Percentiles rank a stretch among this genome's conserved stretches.
These are phyloP conservation scores for Cherax destructor DNA, from an alignment of 1,140 invertebrate genomes.

Conservation along the genomic window DNA sequence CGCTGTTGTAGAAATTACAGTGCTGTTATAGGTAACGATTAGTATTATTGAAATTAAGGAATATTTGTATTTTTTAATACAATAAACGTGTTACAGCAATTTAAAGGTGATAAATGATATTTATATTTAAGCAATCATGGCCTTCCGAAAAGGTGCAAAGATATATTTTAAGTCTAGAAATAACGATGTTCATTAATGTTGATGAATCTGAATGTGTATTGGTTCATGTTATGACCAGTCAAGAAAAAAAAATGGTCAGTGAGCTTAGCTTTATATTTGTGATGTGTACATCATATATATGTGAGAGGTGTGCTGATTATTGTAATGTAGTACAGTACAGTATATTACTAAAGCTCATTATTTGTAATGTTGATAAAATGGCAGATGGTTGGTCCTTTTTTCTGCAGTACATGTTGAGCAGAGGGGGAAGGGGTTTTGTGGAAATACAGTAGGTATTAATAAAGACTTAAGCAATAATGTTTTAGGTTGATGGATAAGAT, in stretches of 20 bases:
- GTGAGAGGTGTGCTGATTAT: background rate
- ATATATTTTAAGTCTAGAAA: background rate
- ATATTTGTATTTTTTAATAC: background rate
- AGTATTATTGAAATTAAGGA: background rate
- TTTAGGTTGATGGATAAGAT: background rate
- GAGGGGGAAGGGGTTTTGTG: background rate
- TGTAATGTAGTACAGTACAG: background rate
- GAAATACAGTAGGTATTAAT: background rate
- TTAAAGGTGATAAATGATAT: background rate
- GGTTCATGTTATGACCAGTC: background rate
- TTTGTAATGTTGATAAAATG: background rate
- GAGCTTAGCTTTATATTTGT: background rate
- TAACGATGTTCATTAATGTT: slow-evolving; percentile 3
- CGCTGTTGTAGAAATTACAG: background rate
- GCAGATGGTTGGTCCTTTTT: background rate
- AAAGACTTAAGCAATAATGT: slow-evolving; percentile 2
- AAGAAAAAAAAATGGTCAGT: background rate
- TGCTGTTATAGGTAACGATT: background rate
- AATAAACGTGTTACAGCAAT: background rate
- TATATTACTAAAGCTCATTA: background rate
- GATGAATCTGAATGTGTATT: background rate
- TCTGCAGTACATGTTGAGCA: background rate
- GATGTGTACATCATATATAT: background rate
- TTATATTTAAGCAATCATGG: slow-evolving; percentile 7
- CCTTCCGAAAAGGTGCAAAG: slow-evolving; percentile 15